phyloP scores from a whole-genome alignment of 64 coral and sea anemone species.

The Orbicella faveolata region DNA sequence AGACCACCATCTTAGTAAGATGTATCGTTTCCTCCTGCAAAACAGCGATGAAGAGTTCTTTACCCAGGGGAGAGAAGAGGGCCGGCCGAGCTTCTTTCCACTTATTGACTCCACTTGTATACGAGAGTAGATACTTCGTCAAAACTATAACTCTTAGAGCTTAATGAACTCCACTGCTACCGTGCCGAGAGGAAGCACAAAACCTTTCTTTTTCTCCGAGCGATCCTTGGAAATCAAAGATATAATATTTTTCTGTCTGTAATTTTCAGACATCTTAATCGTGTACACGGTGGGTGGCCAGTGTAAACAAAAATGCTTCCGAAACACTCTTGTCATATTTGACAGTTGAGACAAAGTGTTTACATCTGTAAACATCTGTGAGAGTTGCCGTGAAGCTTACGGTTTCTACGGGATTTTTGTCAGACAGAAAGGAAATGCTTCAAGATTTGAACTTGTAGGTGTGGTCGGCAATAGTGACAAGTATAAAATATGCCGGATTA shows the following conservation, averaged over 20 bases:
- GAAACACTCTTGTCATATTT: background rate
- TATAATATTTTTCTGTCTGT: background rate
- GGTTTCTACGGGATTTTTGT: background rate
- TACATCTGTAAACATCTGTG: background rate
- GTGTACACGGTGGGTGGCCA: background rate
- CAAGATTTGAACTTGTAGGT: background rate
- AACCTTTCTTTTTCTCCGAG: too few relatives aligned
- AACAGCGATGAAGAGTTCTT: too few relatives aligned
- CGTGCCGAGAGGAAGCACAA: too few relatives aligned
- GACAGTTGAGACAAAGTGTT: background rate
- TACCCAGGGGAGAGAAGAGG: too few relatives aligned
- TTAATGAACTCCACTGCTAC: too few relatives aligned
- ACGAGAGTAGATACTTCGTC: too few relatives aligned
- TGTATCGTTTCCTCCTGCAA: too few relatives aligned
- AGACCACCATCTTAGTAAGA: too few relatives aligned
- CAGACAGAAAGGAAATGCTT: background rate
- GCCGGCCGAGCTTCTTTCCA: too few relatives aligned
- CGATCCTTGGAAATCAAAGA: too few relatives aligned
- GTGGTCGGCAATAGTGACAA: background rate
- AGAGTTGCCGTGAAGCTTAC: background rate
- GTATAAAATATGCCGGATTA: conserved; percentile 9
- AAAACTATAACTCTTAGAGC: too few relatives aligned
- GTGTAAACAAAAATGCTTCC: background rate
- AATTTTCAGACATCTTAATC: background rate
- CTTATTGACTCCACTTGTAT: too few relatives aligned